Conservation (phyloP, 2,888 invertebrate species). For the Trachelus stipa region DNA sequence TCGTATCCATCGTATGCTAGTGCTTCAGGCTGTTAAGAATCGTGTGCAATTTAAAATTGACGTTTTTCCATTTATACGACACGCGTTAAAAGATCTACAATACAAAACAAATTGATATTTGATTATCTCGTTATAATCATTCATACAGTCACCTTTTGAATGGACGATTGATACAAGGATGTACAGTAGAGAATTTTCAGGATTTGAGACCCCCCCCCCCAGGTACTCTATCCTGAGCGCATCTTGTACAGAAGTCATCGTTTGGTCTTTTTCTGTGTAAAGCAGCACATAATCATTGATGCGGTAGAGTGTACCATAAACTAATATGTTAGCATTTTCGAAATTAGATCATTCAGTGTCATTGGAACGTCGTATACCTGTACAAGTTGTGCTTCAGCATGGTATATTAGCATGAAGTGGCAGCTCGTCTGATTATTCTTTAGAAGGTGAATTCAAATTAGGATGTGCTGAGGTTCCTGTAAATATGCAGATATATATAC, state of each 20-base stretch:
- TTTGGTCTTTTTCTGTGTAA: not conserved
- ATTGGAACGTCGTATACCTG: not conserved
- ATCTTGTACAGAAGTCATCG: slow-evolving; percentile 3
- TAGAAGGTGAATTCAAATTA: not conserved
- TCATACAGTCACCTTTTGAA: not conserved
- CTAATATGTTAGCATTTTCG: not conserved
- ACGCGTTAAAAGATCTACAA: not conserved
- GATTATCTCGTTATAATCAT: not conserved
- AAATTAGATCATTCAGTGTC: not conserved
- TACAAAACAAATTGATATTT: not conserved
- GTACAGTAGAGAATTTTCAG: too few relatives aligned
- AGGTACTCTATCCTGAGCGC: not conserved
- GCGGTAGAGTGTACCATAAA: not conserved
- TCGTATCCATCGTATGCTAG: too few relatives aligned
- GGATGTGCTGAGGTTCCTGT: not conserved
- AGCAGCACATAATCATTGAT: not conserved
- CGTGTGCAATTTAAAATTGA: not conserved
- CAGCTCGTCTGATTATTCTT: not conserved
- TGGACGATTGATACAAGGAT: not conserved
- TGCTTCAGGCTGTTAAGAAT: too few relatives aligned
- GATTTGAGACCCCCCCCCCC: not conserved
- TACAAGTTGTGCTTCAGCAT: not conserved
- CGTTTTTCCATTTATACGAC: not conserved
- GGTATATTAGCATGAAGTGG: not conserved
- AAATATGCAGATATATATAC: not conserved